Evolutionary conservation across 2,113 vertebrate genomes (phyloP), one percentile per base, ranked within the genome.

Genomic region (Cyrtonyx montezumae): DNA sequence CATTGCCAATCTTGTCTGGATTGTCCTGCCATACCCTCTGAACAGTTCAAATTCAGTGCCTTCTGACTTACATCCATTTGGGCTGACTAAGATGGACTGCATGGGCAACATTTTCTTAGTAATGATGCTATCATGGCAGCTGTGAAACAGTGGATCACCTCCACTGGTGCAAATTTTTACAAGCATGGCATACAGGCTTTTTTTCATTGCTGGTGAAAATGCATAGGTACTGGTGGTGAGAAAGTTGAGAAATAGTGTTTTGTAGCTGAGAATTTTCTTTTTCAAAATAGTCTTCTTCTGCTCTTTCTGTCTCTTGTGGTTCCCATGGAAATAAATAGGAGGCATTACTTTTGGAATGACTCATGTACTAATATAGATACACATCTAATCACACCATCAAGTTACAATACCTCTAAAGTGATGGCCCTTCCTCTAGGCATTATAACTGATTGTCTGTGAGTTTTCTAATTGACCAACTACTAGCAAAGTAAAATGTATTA

Each of bases 391-490:
- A 43, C 11, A 28, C 6, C 10, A 13, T 1, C 0, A 2, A 62
- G 11, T 62, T 86, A 23, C 59, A 74, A 14, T 17, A 59, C 43
- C 42, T 9, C 14, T 51, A 51, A 59, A 75, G 51, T 13, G 25
- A 11, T 14, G 28, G 8, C 34, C 18, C 25, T 36, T 51, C 34
- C 19, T 48, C 74, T 78, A 11, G 2, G 0, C n/a, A 11, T 26
- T 68, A 9, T 46, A 66, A 36, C 9, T 1, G 1, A 37, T 32
- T 0, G 1, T 4, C 6, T 48, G 59, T 3, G 19, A 71, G 56
- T 61, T 65, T 18, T 36, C 8, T 40, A 20, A 13, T n/a, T 85
- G 5, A 10, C 4, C 43, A 66, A 4, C 13, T 1, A 4, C 11
- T 76, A 56, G 37, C 11, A 26, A 42, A 65, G 17, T 53, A 46